A percentile compares a stretch with the other conserved stretches of the same genome.
Conservation (phyloP, 2,113 vertebrate genomes). For the Sterna hirundo region DNA sequence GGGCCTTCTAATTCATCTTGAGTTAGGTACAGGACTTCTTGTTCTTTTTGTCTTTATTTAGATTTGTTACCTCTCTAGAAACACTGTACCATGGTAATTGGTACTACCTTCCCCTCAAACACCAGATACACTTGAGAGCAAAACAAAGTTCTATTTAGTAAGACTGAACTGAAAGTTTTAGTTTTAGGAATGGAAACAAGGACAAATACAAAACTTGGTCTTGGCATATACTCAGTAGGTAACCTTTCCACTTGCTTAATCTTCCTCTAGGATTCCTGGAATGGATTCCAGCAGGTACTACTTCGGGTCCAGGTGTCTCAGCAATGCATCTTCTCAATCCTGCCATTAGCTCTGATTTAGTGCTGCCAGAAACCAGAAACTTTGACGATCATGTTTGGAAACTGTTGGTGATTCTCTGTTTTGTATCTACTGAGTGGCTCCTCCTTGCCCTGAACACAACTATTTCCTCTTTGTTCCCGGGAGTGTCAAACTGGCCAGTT, state of each 20-base stretch:
- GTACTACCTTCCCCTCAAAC: neutral
- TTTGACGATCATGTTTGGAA: neutral
- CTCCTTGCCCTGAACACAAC: neutral
- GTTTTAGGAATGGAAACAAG: neutral
- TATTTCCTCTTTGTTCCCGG: neutral
- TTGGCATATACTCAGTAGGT: neutral
- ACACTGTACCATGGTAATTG: neutral
- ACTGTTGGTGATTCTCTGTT: neutral
- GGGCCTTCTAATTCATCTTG: neutral
- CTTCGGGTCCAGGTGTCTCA: neutral
- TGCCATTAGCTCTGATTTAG: neutral
- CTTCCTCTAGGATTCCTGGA: neutral
- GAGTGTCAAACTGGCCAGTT: neutral
- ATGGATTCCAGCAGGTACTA: neutral
- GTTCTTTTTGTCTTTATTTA: constrained; percentile 26
- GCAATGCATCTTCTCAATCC: neutral
- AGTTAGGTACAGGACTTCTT: neutral
- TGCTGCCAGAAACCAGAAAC: neutral
- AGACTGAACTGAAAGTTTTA: neutral
- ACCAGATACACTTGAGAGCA: neutral
- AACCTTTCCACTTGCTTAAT: neutral
- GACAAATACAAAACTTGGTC: neutral
- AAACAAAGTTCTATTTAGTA: neutral
- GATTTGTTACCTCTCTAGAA: neutral
- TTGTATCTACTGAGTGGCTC: neutral